These are phyloP conservation scores for Enteromius trimaculatus DNA, from an alignment of 2,797 vertebrate genomes.

Conservation along the genomic window DNA sequence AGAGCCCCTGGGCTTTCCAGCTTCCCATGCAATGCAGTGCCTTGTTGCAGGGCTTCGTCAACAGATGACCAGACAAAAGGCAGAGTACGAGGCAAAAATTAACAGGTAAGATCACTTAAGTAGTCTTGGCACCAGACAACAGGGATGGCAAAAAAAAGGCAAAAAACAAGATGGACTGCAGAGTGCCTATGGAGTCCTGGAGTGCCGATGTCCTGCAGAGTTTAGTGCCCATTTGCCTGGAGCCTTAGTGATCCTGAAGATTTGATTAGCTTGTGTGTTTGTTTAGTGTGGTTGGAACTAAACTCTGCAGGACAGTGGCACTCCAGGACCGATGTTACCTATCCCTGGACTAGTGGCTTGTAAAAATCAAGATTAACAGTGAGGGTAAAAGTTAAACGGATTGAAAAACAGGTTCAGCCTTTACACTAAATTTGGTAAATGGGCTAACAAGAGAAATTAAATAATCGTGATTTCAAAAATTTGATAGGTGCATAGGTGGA, in stretches of 20 bases:
- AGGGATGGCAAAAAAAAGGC: background rate
- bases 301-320: background rate
- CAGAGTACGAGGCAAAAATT: constrained; percentile 74
- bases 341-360: background rate
- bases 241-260: background rate
- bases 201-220: background rate
- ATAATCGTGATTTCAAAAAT: background rate
- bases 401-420: background rate
- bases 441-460: background rate
- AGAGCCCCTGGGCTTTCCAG: constrained; percentile 59
- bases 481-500: background rate
- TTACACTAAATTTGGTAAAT: background rate
- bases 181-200: no score
- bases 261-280: background rate
- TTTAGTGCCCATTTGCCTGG: background rate
- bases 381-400: background rate
- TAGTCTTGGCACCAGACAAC: background rate
- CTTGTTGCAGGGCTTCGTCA: constrained; percentile 69
- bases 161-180: background rate
- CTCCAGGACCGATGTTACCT: background rate
- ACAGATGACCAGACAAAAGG: constrained; percentile 76
- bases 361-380: background rate
- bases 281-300: background rate
- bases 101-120: constrained; percentile 69
- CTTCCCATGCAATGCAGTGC: constrained; percentile 55